Conservation (phyloP, 2,113 vertebrate species). For the Nycticorax nycticorax region DNA sequence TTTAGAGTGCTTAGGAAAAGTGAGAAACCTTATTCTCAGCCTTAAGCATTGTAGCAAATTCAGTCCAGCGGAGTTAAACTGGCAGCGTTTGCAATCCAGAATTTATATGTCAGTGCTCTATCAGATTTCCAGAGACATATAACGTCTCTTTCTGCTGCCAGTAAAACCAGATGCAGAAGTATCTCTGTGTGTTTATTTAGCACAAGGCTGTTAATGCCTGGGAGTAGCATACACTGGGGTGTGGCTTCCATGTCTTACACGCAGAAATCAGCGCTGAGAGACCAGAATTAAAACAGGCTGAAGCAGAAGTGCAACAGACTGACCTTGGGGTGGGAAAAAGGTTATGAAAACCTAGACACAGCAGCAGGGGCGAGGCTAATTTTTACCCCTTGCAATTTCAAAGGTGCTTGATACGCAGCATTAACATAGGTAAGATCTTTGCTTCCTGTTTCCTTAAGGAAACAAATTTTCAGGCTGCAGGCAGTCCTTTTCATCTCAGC, state of each 20-base stretch:
- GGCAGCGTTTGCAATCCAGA: neutral
- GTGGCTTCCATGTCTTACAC: constrained; percentile 33
- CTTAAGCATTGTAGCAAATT: neutral
- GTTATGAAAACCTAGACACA: neutral
- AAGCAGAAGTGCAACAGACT: neutral
- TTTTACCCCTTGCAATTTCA: constrained; percentile 22
- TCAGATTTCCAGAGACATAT: constrained; percentile 64
- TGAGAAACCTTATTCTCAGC: neutral
- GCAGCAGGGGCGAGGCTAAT: neutral
- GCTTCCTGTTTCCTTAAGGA: constrained; percentile 32
- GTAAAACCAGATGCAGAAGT: constrained; percentile 60
- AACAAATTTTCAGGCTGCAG: constrained; percentile 28
- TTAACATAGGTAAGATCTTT: neutral
- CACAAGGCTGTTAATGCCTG: constrained; percentile 37
- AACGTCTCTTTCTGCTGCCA: constrained; percentile 58
- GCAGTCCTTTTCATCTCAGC: constrained; percentile 29
- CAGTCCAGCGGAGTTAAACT: neutral
- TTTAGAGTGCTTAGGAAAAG: neutral
- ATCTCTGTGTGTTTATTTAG: constrained; percentile 55
- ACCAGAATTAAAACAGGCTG: constrained; percentile 25
- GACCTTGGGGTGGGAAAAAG: neutral
- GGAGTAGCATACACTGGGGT: constrained; percentile 34
- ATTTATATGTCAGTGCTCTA: constrained; percentile 53
- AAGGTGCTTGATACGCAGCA: neutral
- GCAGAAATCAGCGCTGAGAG: neutral